Conservation (phyloP, 1,140 invertebrate species). For the Drosophila tristis region DNA sequence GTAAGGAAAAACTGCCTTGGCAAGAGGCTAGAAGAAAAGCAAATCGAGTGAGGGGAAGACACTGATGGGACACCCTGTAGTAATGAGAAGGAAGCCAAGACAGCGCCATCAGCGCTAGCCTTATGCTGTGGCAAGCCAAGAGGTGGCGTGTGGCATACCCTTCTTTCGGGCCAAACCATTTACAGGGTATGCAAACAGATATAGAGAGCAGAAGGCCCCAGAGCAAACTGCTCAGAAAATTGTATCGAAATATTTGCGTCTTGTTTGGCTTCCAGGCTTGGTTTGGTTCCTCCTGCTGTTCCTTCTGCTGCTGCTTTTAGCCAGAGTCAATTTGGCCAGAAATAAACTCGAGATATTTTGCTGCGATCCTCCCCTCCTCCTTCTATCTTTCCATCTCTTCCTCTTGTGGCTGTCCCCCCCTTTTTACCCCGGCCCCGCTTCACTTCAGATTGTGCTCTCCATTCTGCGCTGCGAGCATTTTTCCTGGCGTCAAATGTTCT, state of each 20-base stretch:
- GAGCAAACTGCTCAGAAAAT: conserved; percentile 50
- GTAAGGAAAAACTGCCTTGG: conserved; percentile 24
- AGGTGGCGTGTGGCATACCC: too few relatives aligned
- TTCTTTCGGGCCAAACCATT: background rate
- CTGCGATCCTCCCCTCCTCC: conserved; percentile 25
- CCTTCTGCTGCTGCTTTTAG: conserved; percentile 41
- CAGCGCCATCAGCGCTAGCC: too few relatives aligned
- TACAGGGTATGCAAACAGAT: conserved; percentile 20
- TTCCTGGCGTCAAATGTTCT: conserved; percentile 66
- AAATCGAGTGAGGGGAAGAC: background rate
- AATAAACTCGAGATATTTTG: conserved; percentile 74
- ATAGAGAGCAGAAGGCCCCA: conserved; percentile 28
- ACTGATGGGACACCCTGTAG: background rate
- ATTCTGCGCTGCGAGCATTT: conserved; percentile 37
- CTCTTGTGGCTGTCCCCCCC: too few relatives aligned
- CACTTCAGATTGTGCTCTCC: conserved; percentile 8
- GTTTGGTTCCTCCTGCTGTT: conserved; percentile 16
- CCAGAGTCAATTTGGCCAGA: conserved; percentile 80
- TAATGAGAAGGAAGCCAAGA: too few relatives aligned
- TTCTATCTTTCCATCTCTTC: background rate
- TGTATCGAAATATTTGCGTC: conserved; percentile 74
- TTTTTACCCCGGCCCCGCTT: background rate
- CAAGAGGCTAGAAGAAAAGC: conserved; percentile 3
- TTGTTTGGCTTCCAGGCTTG: conserved; percentile 70
- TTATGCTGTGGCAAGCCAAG: too few relatives aligned